These are phyloP conservation scores for Synergus laeviventris DNA, from an alignment of 2,888 invertebrate genomes.

Conservation along the genomic window DNA sequence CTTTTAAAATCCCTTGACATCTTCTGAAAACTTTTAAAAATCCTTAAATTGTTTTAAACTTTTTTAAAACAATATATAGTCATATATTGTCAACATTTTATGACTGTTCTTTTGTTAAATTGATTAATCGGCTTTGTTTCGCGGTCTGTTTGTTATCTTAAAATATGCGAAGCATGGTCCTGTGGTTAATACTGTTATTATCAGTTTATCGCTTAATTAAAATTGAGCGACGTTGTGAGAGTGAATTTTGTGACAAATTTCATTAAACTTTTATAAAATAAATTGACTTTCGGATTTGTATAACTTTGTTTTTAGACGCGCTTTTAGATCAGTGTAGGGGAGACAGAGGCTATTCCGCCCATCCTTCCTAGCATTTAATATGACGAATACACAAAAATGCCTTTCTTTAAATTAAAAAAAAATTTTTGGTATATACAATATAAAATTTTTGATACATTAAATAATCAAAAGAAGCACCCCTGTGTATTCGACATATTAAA, in stretches of 20 bases:
- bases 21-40: too few species aligned
- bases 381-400: too few species aligned
- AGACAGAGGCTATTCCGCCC: too few species aligned
- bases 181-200: not conserved
- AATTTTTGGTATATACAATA: too few species aligned
- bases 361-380: too few species aligned
- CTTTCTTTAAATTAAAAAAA: too few species aligned
- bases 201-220: conserved; percentile 12
- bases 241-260: not conserved
- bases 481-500: too few species aligned
- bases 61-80: too few species aligned
- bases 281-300: not conserved
- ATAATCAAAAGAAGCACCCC: too few species aligned
- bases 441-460: too few species aligned
- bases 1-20: too few species aligned
- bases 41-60: too few species aligned
- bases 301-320: not conserved
- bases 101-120: not conserved
- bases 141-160: not conserved
- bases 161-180: not conserved
- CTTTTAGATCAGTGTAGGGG: not conserved
- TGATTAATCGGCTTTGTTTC: not conserved
- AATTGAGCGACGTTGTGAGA: not conserved
- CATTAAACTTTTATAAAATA: not conserved
- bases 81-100: not conserved